Evolutionary conservation across 2,113 vertebrate genomes (phyloP), one percentile per base, ranked within the genome.

Genomic region (Microcebus jonahi): DNA sequence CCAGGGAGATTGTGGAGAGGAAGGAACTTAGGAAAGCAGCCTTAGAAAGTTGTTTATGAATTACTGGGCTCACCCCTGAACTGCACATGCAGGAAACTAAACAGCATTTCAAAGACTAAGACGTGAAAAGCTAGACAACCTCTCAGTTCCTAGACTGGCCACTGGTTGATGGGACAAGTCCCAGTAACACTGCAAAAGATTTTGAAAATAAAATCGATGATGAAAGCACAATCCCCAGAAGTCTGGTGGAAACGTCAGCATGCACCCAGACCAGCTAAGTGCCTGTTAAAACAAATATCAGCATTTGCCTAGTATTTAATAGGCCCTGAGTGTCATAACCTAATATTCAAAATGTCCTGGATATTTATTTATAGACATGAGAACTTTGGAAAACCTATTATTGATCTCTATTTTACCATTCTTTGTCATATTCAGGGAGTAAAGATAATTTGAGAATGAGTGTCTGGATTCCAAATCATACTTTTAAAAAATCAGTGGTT

Each of bases 21-120:
- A 88, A 80, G 70, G 63, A 79, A 34, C 70, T 93, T 29, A 61
- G 90, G 57, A 95, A 91, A 88, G 90, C 82, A 93, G 23, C 42
- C 42, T 68, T 3, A 1, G 50, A 20, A 89, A 63, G 65, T 94
- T 94, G 79, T 73, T 93, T 67, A 65, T 91, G 88, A 95, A 91
- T 79, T 93, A 55, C 76, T 91, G 36, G 73, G 34, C 65, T 95
- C 42, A 21, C 71, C 50, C 8, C 20, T 91, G 31, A 88, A 27
- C 59, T 88, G 45, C 53, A 15, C 34, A 9, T 85, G 45, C 18
- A 34, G 75, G 70, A 91, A 89, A 84, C 42, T 76, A 42, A 87
- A 76, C 20, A 93, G 9, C 57, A 75, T 93, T 95, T 57, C 77
- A 68, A 50, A 83, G 55, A 90, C 59, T 84, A n/a, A 50, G 11